Percentiles rank a stretch among this genome's conserved stretches.
These are phyloP conservation scores for Lepilemur ruficaudatus DNA, from an alignment of 2,797 vertebrate genomes.

Conservation along the genomic window DNA sequence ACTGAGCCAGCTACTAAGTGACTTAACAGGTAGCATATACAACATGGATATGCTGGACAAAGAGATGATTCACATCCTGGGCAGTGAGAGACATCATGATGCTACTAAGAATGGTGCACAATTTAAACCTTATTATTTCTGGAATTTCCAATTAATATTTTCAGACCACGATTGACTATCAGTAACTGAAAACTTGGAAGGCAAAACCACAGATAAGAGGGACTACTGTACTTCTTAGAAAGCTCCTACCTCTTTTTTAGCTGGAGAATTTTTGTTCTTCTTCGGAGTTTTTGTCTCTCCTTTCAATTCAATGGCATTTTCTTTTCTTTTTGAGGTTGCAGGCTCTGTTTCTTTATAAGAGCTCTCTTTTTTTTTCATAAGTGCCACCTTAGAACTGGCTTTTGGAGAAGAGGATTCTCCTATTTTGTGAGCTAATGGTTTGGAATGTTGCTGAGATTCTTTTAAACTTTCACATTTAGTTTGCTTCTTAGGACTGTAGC, in stretches of 20 bases:
- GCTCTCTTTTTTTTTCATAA: slow-evolving; percentile 88
- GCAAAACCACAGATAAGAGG: background rate
- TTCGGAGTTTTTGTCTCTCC: slow-evolving; percentile 83
- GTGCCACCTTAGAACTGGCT: slow-evolving; percentile 89
- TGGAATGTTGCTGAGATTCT: slow-evolving; percentile 2
- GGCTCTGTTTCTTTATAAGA: slow-evolving; percentile 57
- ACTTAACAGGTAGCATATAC: background rate
- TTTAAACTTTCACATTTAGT: slow-evolving; percentile 57
- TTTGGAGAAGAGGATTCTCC: slow-evolving; percentile 82
- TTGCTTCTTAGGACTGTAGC: slow-evolving; percentile 56
- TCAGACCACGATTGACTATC: background rate
- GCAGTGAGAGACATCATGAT: background rate
- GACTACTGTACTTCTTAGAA: background rate
- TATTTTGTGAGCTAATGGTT: slow-evolving; percentile 56
- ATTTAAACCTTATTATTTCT: background rate
- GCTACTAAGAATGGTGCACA: background rate
- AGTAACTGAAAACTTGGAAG: background rate
- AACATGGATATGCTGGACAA: background rate
- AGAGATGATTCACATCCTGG: background rate
- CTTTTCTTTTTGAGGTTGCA: slow-evolving; percentile 70
- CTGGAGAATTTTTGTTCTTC: slow-evolving; percentile 89
- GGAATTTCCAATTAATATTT: background rate
- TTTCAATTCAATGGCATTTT: slow-evolving; percentile 85
- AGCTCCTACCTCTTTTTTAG: slow-evolving; percentile 89
- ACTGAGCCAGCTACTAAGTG: background rate